A percentile compares a stretch with the other conserved stretches of the same genome.
Conservation (phyloP, 1,140 invertebrate genomes). For the Papilio xuthus region DNA sequence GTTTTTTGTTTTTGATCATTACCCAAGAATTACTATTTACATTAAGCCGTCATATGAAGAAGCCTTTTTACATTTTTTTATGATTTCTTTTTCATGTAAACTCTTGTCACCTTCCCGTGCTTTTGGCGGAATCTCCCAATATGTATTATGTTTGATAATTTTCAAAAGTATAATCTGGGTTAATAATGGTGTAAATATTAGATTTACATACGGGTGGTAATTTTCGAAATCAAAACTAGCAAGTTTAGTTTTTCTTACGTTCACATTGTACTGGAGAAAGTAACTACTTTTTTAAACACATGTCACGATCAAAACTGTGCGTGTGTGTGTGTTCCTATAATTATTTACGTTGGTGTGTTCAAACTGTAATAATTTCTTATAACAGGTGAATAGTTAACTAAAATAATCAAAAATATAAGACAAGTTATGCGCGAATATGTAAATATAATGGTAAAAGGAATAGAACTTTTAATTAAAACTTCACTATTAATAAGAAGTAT, state of each 20-base stretch:
- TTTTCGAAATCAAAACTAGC: neutral
- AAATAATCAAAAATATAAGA: neutral
- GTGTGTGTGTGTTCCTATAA: neutral
- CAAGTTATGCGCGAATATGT: neutral
- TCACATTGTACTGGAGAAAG: too few species aligned
- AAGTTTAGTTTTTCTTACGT: neutral
- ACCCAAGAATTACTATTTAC: neutral
- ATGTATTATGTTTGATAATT: neutral
- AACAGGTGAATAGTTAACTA: neutral
- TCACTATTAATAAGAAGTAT: conserved; percentile 4
- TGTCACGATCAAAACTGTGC: too few species aligned
- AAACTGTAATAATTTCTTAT: neutral
- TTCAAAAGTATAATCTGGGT: too few species aligned
- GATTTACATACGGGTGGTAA: too few species aligned
- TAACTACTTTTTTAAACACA: too few species aligned
- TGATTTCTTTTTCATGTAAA: neutral
- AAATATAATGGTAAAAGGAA: neutral
- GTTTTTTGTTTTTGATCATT: conserved; percentile 1
- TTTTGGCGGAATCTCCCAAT: neutral
- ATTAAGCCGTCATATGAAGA: neutral
- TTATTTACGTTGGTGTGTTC: neutral
- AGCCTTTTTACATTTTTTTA: neutral
- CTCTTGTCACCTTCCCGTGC: neutral
- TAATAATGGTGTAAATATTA: too few species aligned
- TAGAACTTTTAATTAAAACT: neutral